Evolutionary conservation across 2,888 invertebrate species (phyloP).

Genomic region (Oligia strigilis): DNA sequence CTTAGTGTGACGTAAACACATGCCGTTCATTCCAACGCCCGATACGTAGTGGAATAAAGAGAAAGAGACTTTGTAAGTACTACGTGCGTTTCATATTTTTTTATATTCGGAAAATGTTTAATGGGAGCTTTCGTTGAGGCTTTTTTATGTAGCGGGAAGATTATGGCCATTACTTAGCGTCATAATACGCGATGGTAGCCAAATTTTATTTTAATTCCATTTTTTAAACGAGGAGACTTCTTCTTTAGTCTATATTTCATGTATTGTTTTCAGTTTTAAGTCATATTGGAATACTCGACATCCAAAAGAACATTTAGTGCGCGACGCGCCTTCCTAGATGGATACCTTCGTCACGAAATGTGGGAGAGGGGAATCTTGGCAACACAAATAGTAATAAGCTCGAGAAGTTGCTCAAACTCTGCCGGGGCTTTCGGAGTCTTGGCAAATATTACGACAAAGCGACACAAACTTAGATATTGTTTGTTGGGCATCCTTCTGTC

Average conservation of each 20-base stretch:
- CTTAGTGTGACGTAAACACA: conserved; percentile 86
- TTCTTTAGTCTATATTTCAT: not conserved
- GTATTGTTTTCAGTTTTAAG: conserved; percentile 37
- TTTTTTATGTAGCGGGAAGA: conserved; percentile 56
- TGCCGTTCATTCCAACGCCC: conserved; percentile 76
- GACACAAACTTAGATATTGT: conserved; percentile 86
- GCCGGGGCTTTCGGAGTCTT: conserved; percentile 78
- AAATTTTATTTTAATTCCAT: conserved; percentile 38
- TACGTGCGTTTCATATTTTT: conserved; percentile 55
- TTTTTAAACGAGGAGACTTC: conserved; percentile 29
- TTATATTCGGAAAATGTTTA: conserved; percentile 61
- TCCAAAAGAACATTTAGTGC: conserved; percentile 35
- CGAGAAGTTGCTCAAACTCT: conserved; percentile 82
- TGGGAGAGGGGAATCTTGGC: conserved; percentile 76
- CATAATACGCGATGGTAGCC: conserved; percentile 37
- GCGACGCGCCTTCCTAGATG: conserved; percentile 23
- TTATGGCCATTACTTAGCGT: conserved; percentile 60
- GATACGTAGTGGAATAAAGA: conserved; percentile 63
- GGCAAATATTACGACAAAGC: conserved; percentile 86
- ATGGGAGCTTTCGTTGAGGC: conserved; percentile 51
- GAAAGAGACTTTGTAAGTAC: conserved; percentile 50
- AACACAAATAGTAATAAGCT: conserved; percentile 89
- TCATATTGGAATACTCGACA: conserved; percentile 20
- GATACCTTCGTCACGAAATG: conserved; percentile 71
- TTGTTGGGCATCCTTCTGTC: conserved; percentile 81